Base-by-base conservation (phyloP, 2,888 invertebrate genomes). In the Hedya salicella region DNA sequence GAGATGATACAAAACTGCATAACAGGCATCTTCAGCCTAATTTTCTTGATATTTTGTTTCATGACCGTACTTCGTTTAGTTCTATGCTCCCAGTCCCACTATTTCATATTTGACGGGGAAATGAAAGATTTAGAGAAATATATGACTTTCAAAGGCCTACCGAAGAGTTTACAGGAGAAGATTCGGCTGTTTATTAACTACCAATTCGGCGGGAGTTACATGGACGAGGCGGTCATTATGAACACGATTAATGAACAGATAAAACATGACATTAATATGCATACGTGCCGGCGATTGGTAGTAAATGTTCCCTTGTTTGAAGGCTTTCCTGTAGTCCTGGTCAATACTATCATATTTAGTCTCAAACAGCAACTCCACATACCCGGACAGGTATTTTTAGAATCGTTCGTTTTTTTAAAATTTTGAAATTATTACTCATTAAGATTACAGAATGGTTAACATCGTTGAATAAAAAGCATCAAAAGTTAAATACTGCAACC, bases 351-450 rank as follows among this genome's bases (percentile, higher is more conserved):
- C 16, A 88, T 94, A 6, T 85, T 90, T 14, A 82, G 86, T 67
- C 78, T 95, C 59, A 89, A 85, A 46, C 89, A 89, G 56, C 93
- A 93, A 69, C 81, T 94, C 13, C 94, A 89, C 74, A 86, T 95
- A 76, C 93, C 94, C 0, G 93, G 93, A 59, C 94, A 95, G 79
- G 88, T 86, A 59, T 11, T 39, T 11, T 19, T n/a, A 25, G 11
- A 9, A n/a, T 39, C 19, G 8, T 32, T 25, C 25, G n/a, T n/a
- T n/a, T n/a, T n/a, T n/a, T n/a, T n/a, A n/a, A n/a, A n/a, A n/a
- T n/a, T n/a, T n/a, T n/a, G n/a, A n/a, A n/a, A n/a, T n/a, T n/a
- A n/a, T n/a, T n/a, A n/a, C n/a, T n/a, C n/a, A n/a, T n/a, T n/a
- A n/a, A n/a, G n/a, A n/a, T n/a, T n/a, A n/a, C n/a, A n/a, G n/a